phyloP scores from a whole-genome alignment of 2,888 invertebrate genomes.

The Ophonus ardosiacus region DNA sequence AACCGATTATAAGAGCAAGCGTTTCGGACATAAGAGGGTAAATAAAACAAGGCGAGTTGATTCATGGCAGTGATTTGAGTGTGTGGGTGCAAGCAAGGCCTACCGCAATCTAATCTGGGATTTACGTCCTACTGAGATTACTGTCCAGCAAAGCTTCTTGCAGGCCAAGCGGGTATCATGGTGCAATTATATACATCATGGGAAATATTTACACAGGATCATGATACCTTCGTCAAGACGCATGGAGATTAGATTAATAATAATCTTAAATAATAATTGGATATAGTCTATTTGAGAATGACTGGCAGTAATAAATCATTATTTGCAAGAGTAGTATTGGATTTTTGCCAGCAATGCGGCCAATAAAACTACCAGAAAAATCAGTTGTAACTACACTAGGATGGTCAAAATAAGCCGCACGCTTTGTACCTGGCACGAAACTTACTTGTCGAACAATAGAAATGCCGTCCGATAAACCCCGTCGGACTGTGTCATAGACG shows the following conservation, averaged over 20 bases:
- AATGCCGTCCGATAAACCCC: no score
- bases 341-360: no score
- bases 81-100: constrained; percentile 13
- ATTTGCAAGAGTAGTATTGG: no score
- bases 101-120: constrained; percentile 38
- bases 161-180: background rate
- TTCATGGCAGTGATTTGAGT: constrained; percentile 10
- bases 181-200: constrained; percentile 29
- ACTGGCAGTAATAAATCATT: no score
- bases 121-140: constrained; percentile 21
- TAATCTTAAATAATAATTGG: background rate
- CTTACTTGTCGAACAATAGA: no score
- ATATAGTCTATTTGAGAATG: no score
- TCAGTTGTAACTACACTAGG: no score
- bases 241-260: background rate
- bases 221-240: background rate
- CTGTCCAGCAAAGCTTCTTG: constrained; percentile 12
- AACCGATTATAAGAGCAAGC: constrained; percentile 17
- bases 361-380: no score
- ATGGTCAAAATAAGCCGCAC: no score
- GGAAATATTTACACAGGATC: constrained; percentile 15
- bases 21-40: constrained; percentile 21
- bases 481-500: no score
- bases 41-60: constrained; percentile 35
- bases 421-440: no score